phyloP scores from a whole-genome alignment of 2,888 invertebrate species.

The Troides oblongomaculatus region DNA sequence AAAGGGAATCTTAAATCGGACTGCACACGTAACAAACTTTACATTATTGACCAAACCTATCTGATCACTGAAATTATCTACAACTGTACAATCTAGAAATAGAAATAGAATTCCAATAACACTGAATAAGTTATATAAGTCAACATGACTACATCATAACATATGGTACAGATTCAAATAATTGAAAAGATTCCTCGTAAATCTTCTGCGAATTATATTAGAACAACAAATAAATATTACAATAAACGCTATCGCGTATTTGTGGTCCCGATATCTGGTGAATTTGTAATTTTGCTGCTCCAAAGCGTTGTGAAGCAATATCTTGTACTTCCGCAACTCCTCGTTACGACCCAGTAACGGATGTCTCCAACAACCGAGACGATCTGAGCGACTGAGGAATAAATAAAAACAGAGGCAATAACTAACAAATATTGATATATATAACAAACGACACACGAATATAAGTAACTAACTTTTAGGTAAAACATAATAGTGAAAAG shows the following conservation, averaged over 20 bases:
- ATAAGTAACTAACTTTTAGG: too few species aligned
- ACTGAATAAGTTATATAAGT: not conserved
- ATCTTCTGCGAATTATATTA: constrained; percentile 19
- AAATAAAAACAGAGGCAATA: not conserved
- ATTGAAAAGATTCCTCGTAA: not conserved
- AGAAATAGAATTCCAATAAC: too few species aligned
- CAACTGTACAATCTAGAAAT: too few species aligned
- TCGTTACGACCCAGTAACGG: constrained; percentile 78
- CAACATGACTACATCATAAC: not conserved
- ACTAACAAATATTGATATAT: not conserved
- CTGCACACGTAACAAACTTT: too few species aligned
- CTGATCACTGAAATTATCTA: too few species aligned
- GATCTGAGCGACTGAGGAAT: constrained; percentile 11
- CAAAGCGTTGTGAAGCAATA: constrained; percentile 47
- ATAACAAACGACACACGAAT: too few species aligned
- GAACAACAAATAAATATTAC: constrained; percentile 33
- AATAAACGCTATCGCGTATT: constrained; percentile 49
- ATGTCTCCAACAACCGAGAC: constrained; percentile 37
- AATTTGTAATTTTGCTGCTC: constrained; percentile 46
- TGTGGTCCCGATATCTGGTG: constrained; percentile 51
- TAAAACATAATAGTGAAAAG: not conserved
- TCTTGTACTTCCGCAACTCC: constrained; percentile 48
- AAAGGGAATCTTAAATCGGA: too few species aligned
- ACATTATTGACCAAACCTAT: too few species aligned
- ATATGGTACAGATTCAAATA: not conserved